A percentile compares a stretch with the other conserved stretches of the same genome.
Evolutionary conservation across 2,113 vertebrate species (phyloP).

Genomic region (Campylomormyrus numenius): DNA sequence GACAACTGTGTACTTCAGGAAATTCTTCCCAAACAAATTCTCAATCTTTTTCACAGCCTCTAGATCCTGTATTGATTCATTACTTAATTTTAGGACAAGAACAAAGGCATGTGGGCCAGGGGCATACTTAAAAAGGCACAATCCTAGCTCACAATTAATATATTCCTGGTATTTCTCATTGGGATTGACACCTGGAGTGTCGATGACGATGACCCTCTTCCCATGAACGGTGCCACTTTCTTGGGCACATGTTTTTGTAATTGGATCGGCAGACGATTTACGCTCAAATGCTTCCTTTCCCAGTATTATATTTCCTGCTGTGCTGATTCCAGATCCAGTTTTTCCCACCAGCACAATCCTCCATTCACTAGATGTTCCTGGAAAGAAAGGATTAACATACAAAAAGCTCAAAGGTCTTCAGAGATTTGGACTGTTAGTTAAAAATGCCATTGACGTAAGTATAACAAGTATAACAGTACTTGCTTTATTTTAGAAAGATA

Average conservation of each 20-base stretch:
- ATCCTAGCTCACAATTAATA: constrained; percentile 26
- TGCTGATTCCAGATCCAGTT: constrained; percentile 11
- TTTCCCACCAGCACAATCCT: constrained; percentile 17
- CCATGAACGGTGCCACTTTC: constrained; percentile 20
- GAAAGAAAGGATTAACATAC: neutral
- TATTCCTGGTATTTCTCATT: constrained; percentile 9
- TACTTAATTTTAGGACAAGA: constrained; percentile 38
- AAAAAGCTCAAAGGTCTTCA: neutral
- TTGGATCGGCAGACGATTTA: constrained; percentile 15
- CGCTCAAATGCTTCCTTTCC: neutral
- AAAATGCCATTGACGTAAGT: too few relatives aligned
- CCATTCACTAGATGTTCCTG: neutral
- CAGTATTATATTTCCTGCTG: constrained; percentile 10
- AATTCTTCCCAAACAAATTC: constrained; percentile 28
- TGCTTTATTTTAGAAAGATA: too few relatives aligned
- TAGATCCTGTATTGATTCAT: constrained; percentile 18
- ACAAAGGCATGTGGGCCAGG: constrained; percentile 46
- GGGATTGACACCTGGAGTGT: constrained; percentile 47
- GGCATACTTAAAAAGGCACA: constrained; percentile 29
- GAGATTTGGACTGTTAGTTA: neutral
- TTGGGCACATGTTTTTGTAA: constrained; percentile 25
- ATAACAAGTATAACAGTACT: too few relatives aligned
- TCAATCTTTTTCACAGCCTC: constrained; percentile 11
- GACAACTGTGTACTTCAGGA: constrained; percentile 30
- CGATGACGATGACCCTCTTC: constrained; percentile 34